Base-by-base conservation (phyloP, 2,797 vertebrate species). In the Buphagus erythrorhynchus region DNA sequence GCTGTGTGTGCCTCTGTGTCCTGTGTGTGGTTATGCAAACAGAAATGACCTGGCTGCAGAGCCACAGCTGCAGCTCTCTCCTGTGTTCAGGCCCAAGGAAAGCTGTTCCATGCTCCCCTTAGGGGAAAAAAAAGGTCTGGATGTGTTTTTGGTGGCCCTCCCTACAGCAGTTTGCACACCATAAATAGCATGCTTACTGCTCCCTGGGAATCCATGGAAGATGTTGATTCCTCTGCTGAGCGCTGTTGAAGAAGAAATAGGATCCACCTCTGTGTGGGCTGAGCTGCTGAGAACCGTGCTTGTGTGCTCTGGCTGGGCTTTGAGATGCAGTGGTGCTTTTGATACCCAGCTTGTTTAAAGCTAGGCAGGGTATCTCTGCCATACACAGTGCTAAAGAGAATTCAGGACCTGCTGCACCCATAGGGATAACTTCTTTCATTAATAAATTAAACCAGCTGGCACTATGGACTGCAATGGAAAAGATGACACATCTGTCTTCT, bases 191-290 rank as follows among this genome's bases (percentile, higher is more conserved):
- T 17, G 25, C 59, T 85, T 94, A 78, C 31, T 5, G 18, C 72
- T 91, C 29, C 80, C 90, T 62, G 72, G 45, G 62, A 94, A 92
- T 86, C 69, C 35, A 57, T 3, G 9, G 68, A 66, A 72, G 35
- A 74, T 26, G 45, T 28, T 77, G 76, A 81, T 78, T 86, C 21
- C 73, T 72, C 85, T 51, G 48, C 2, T 45, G 7, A 87, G 46
- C 11, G 22, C 61, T 72, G 35, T 78, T 92, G 36, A 75, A 72
- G 67, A 81, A 92, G 86, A 75, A 89, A 82, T 51, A 58, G 13
- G 38, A 92, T 75, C 62, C 71, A 68, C 25, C 36, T 58, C 71
- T 58, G 29, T 40, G 69, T 24, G 28, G 73, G 36, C 77, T 90
- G 59, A 74, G 58, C 31, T 6, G 3, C 52, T 66, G 63, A 73